phyloP scores from a whole-genome alignment of 1,140 invertebrate species.

The Pantala flavescens region DNA sequence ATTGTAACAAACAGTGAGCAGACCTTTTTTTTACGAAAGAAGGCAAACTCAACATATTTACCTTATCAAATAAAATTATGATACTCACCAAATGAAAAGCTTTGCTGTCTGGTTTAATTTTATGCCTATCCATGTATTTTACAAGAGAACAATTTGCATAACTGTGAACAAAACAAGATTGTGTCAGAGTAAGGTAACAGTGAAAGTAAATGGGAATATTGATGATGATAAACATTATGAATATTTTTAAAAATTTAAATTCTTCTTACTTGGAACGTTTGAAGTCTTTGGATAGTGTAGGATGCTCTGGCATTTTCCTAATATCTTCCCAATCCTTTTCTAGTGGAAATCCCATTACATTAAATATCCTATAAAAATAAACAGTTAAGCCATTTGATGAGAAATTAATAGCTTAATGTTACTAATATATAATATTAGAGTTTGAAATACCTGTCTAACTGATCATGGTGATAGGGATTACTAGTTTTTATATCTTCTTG shows the following conservation, averaged over 20 bases:
- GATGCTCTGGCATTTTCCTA: constrained; percentile 98
- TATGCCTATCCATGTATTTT: constrained; percentile 99
- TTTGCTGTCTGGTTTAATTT: constrained; percentile 94
- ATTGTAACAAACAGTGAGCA: too few relatives aligned
- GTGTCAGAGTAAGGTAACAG: constrained; percentile 14
- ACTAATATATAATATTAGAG: constrained; percentile 18
- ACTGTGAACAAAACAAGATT: constrained; percentile 46
- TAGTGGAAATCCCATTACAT: constrained; percentile 98
- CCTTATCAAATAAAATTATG: too few relatives aligned
- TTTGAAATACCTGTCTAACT: constrained; percentile 65
- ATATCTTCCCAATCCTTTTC: constrained; percentile 99
- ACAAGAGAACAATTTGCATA: constrained; percentile 90
- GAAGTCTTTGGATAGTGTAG: constrained; percentile 92
- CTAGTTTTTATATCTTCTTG: constrained; percentile 99
- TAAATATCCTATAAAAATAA: constrained; percentile 83
- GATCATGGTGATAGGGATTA: constrained; percentile 99
- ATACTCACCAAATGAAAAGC: constrained; percentile 77
- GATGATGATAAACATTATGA: background rate
- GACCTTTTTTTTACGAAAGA: too few relatives aligned
- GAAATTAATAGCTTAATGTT: too few relatives aligned
- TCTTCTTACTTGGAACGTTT: constrained; percentile 79
- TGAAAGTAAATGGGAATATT: background rate
- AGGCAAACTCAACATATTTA: too few relatives aligned
- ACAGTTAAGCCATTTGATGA: constrained; percentile 19
- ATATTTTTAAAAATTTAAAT: constrained; percentile 13